Percentiles rank a stretch among this genome's conserved stretches.
phyloP scores from a whole-genome alignment of 2,888 invertebrate species.

The Dioctria linearis region DNA sequence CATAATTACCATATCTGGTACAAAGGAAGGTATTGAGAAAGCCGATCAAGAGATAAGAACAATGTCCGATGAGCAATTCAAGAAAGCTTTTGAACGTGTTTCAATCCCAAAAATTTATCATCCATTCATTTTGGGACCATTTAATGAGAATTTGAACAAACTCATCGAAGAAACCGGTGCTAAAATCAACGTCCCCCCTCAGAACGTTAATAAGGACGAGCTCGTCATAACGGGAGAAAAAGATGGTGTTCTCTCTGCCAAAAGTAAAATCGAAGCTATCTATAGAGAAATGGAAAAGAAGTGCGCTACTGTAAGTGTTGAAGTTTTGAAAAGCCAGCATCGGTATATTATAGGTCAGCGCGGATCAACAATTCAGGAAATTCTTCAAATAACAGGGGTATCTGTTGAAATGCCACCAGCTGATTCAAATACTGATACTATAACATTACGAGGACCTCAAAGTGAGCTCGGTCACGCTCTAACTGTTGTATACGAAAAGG shows the following conservation, averaged over 20 bases:
- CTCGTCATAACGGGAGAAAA: constrained; percentile 97
- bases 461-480: constrained; percentile 92
- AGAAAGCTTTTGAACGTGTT: constrained; percentile 93
- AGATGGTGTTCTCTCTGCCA: constrained; percentile 92
- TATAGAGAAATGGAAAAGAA: constrained; percentile 90
- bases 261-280: constrained; percentile 87
- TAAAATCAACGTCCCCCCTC: constrained; percentile 95
- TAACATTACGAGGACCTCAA: constrained; percentile 93
- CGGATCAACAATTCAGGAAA: constrained; percentile 94
- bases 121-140: constrained; percentile 96
- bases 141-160: constrained; percentile 82
- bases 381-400: constrained; percentile 93
- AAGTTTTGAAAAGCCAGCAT: constrained; percentile 96
- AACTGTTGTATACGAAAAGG: constrained; percentile 91
- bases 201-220: constrained; percentile 91
- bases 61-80: constrained; percentile 96
- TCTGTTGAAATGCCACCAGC: constrained; percentile 96
- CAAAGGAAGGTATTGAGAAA: constrained; percentile 96
- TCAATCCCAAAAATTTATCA: constrained; percentile 94
- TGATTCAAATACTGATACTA: constrained; percentile 90
- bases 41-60: constrained; percentile 95
- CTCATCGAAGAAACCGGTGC: constrained; percentile 87
- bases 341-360: constrained; percentile 96
- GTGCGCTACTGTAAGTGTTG: constrained; percentile 92
- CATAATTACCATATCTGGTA: constrained; percentile 88